Evolutionary conservation across 1,140 invertebrate species (phyloP).

Genomic region (Grapholita molesta): DNA sequence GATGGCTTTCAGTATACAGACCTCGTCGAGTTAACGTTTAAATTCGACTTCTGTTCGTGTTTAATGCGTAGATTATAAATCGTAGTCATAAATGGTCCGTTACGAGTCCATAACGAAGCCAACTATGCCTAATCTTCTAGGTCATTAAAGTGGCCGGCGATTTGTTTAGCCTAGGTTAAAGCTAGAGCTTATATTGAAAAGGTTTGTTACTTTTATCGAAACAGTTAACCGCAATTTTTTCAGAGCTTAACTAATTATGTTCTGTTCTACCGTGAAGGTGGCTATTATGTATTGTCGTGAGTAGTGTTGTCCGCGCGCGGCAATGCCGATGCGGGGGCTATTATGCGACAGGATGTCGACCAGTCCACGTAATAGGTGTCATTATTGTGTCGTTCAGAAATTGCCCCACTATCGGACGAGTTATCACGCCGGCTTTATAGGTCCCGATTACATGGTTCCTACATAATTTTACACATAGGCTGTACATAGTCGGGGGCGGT

Average conservation of each 20-base stretch:
- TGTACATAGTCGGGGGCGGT: constrained; percentile 32
- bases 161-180: constrained; percentile 7
- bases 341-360: constrained; percentile 70
- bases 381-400: constrained; percentile 72
- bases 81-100: constrained; percentile 14
- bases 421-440: constrained; percentile 69
- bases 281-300: constrained; percentile 31
- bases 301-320: constrained; percentile 51
- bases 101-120: constrained; percentile 13
- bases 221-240: neutral
- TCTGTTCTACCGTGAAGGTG: constrained; percentile 2
- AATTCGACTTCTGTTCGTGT: constrained; percentile 1
- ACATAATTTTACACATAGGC: constrained; percentile 25
- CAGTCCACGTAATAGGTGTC: constrained; percentile 67
- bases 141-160: constrained; percentile 1
- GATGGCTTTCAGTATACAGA: constrained; percentile 31
- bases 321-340: constrained; percentile 37
- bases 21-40: constrained; percentile 11
- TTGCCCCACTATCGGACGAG: constrained; percentile 72
- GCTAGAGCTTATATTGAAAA: constrained; percentile 1
- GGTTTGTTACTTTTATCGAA: neutral
- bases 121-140: constrained; percentile 15
- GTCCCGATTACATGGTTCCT: constrained; percentile 61
- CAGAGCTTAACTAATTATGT: constrained; percentile 5
- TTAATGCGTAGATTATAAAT: constrained; percentile 15